Base-by-base conservation (phyloP, 2,113 vertebrate genomes). In the Sebastes schlegelii region DNA sequence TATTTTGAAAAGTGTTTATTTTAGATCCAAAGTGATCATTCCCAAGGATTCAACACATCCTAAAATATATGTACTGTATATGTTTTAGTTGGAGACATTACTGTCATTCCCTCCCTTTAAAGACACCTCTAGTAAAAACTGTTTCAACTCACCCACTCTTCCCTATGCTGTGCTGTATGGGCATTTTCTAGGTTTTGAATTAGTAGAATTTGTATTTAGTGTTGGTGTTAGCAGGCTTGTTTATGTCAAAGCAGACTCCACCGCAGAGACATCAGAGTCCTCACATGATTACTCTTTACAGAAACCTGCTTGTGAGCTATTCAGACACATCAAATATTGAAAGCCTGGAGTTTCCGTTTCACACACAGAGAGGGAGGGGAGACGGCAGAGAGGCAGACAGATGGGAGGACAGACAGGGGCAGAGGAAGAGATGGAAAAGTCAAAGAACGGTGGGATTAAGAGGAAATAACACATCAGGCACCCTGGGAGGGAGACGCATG, bases 251-350 rank as follows among this genome's bases (percentile, higher is more conserved):
- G 72, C 77, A 16, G 74, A 77, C 63, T 90, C 74, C 83, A 85
- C 68, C 45, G 23, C 61, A 83, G 83, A 62, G 92, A 84, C 90
- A 95, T 54, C 65, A 54, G 93, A 95, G 83, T 88, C 88, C 80
- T 77, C 73, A 78, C 79, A 84, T 88, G 74, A 87, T 88, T 88
- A 85, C 84, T 89, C 92, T 94, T 94, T 93, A 95, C 93, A 95
- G 92, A 82, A 89, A 89, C 91, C 91, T 93, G 89, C 94, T 94
- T 94, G 94, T 94, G 95, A 94, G 88, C 95, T 79, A 95, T 96
- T 95, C 94, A 91, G 90, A 93, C 88, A 63, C 95, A 95, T 96
- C n/a, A 94, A 96, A 94, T 95, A 96, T 95, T 95, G 60, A 96
- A 88, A 51, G 78, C 54, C 80, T 86, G 84, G 89, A 94, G 95